Base-by-base conservation (phyloP, 1,140 invertebrate species). In the Aricia agestis region DNA sequence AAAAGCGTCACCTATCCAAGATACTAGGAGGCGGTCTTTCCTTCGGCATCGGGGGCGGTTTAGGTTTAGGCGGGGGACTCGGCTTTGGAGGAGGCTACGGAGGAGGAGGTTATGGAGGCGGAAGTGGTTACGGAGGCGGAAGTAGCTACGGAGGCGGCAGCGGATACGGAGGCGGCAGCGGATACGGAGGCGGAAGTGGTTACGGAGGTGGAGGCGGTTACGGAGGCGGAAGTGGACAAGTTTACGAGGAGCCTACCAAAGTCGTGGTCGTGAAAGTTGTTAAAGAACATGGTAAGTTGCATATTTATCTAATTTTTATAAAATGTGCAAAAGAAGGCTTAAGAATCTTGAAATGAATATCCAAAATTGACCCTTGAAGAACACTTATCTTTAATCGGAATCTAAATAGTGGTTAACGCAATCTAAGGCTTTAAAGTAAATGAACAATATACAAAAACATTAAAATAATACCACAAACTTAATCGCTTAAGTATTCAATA, bases 1-100 rank as follows among this genome's bases (percentile, higher is more conserved):
- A 87, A 59, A 87, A 87, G 67, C 81, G 86, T 11, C 72, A 74
- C 32, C 45, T 76, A 6, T 57, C 68, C 2, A 70, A 70, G 19
- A n/a, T 73, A 41, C 70, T 74, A 63, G 74, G 80, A 18, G 70
- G 72, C 58, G 83, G 83, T 3, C 31, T 79, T 3, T 74, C 76
- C 5, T 71, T 76, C 6, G 79, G 77, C 1, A 75, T 76, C 15
- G 80, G 74, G 13, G 58, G 70, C 36, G 71, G 76, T 19, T 75
- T 70, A 10, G 74, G 77, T 1, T 76, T 76, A 2, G 75, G 76
- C 18, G 73, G 74, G 2, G 76, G 77, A 13, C 70, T 69, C 13
- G 77, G 80, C 13, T 59, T 65, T n/a, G 82, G 79, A 3, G 78
- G 78, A 0, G 80, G 79, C 7, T 72, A 72, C 19, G 76, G 76